Evolutionary conservation across 1,140 invertebrate species (phyloP).

Genomic region (Paraescarpia echinospica): DNA sequence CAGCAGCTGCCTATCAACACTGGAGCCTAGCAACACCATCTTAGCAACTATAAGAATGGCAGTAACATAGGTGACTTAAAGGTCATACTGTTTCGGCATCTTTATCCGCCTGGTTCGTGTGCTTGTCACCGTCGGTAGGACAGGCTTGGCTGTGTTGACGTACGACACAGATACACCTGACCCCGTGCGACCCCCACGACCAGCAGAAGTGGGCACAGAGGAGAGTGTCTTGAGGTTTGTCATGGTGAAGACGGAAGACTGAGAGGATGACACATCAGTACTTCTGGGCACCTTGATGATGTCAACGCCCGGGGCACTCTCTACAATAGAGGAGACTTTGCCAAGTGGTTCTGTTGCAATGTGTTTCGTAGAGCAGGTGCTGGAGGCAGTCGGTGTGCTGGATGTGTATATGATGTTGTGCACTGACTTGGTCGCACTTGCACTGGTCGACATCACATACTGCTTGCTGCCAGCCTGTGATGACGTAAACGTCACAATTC

Average conservation of each 20-base stretch:
- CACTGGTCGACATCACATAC: neutral
- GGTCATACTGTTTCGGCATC: conserved; percentile 44
- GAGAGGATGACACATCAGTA: neutral
- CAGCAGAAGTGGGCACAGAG: neutral
- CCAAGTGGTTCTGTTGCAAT: conserved; percentile 36
- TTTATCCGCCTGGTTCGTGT: conserved; percentile 49
- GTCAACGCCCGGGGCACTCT: conserved; percentile 25
- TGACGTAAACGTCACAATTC: neutral
- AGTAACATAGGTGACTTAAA: neutral
- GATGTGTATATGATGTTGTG: neutral
- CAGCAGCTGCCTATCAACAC: too few relatives aligned
- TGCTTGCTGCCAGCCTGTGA: neutral
- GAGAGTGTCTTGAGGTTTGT: neutral
- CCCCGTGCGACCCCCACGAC: neutral
- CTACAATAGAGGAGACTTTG: conserved; percentile 42
- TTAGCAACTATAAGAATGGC: too few relatives aligned
- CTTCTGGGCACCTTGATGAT: neutral
- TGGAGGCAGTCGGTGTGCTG: neutral
- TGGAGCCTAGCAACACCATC: too few relatives aligned
- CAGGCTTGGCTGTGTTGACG: conserved; percentile 43
- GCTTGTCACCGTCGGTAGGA: conserved; percentile 39
- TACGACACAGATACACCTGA: conserved; percentile 34
- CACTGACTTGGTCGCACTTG: neutral
- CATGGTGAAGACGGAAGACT: neutral
- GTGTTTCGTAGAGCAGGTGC: conserved; percentile 3